A percentile compares a stretch with the other conserved stretches of the same genome.
These are phyloP conservation scores for Horisme vitalbata DNA, from an alignment of 2,888 invertebrate species.

Conservation along the genomic window DNA sequence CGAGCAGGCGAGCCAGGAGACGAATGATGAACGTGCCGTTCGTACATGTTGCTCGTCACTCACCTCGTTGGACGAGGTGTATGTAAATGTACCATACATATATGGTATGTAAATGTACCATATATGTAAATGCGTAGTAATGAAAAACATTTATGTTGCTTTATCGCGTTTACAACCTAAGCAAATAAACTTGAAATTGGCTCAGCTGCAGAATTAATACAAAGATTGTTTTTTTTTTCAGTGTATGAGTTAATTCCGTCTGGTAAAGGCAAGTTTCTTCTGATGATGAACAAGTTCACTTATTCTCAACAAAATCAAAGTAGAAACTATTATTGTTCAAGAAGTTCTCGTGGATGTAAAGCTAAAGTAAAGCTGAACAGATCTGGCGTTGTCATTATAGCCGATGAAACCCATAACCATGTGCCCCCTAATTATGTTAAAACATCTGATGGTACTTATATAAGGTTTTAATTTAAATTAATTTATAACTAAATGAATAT, in stretches of 20 bases:
- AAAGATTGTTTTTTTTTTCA: background rate
- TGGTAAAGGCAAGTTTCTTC: slow-evolving; percentile 2
- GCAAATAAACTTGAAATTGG: too few relatives aligned
- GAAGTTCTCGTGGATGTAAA: slow-evolving; percentile 2
- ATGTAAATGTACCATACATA: too few relatives aligned
- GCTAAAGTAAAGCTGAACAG: slow-evolving; percentile 5
- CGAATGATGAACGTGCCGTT: too few relatives aligned
- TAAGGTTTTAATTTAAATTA: background rate
- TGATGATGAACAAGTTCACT: slow-evolving; percentile 20
- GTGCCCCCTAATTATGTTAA: slow-evolving; percentile 3
- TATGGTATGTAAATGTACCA: too few relatives aligned
- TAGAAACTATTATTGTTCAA: slow-evolving; percentile 15
- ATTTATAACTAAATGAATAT: too few relatives aligned
- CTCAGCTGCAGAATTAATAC: background rate
- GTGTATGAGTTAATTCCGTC: slow-evolving; percentile 18
- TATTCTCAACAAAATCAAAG: slow-evolving; percentile 8
- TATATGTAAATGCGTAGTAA: too few relatives aligned
- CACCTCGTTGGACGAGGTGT: too few relatives aligned
- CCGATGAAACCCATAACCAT: slow-evolving; percentile 5
- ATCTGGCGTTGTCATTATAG: background rate
- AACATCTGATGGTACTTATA: slow-evolving; percentile 4
- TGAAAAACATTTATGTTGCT: too few relatives aligned
- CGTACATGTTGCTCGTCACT: too few relatives aligned
- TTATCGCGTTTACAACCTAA: too few relatives aligned
- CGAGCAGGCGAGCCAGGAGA: too few relatives aligned